Percentiles rank a stretch among this genome's conserved stretches.
Conservation (phyloP, 2,888 invertebrate species). For the Zhuqinia jingwanae region DNA sequence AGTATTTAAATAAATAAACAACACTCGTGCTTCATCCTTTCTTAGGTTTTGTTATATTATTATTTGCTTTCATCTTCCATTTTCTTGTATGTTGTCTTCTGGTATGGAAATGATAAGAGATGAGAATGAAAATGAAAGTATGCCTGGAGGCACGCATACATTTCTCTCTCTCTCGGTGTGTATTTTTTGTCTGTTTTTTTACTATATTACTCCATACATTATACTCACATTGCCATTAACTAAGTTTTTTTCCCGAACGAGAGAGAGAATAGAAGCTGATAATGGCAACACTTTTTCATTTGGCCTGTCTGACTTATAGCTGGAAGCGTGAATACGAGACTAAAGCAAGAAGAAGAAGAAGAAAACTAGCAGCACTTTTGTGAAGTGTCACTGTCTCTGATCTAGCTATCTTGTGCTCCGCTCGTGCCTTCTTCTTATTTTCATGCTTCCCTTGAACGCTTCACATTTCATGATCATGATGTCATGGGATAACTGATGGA, state of each 20-base stretch:
- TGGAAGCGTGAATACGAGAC: background rate
- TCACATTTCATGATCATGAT: constrained; percentile 38
- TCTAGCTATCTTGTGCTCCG: no score
- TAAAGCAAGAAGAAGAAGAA: no score
- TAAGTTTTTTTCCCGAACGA: background rate
- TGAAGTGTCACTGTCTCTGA: no score
- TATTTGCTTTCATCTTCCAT: no score
- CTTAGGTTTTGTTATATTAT: no score
- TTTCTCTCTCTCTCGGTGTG: no score
- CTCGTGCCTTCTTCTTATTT: background rate
- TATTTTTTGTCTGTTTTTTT: no score
- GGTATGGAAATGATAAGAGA: constrained; percentile 22
- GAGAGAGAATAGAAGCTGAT: background rate
- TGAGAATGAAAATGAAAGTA: background rate
- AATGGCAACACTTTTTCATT: constrained; percentile 2
- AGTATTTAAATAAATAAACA: no score
- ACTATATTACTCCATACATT: no score
- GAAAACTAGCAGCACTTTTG: constrained; percentile 23
- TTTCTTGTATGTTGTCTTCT: constrained; percentile 6
- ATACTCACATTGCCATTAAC: background rate
- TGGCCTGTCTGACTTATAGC: constrained; percentile 3
- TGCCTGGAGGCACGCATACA: no score
- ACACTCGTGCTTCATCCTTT: no score
- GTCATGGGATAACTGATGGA: constrained; percentile 11
- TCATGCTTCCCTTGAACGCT: background rate